Conservation (phyloP, 2,113 vertebrate species). For the Sinocyclocheilus anshuiensis region DNA sequence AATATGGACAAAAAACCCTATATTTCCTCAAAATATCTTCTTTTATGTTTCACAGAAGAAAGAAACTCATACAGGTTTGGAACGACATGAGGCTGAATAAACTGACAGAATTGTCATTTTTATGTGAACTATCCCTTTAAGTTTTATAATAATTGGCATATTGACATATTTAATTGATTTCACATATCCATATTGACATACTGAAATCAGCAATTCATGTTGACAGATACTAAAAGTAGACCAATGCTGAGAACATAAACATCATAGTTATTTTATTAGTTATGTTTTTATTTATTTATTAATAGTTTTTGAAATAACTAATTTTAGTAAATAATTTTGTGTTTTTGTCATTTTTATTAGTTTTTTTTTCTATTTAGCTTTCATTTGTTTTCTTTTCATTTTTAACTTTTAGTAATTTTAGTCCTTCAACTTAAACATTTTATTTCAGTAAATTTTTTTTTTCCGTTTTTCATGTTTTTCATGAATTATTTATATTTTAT, state of each 20-base stretch:
- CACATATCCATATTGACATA: no score
- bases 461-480: background rate
- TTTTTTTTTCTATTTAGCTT: background rate
- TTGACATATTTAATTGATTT: no score
- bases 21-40: background rate
- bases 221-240: background rate
- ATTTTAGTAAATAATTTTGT: background rate
- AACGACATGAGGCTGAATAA: background rate
- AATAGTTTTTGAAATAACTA: background rate
- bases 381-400: background rate
- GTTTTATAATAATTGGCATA: background rate
- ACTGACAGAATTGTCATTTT: background rate
- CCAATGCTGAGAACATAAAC: background rate
- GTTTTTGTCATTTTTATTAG: background rate
- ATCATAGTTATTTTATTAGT: background rate
- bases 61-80: background rate
- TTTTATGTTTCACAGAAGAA: background rate
- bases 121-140: background rate
- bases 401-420: background rate
- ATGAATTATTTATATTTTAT: background rate
- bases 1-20: background rate
- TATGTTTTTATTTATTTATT: background rate
- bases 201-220: no score
- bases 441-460: background rate
- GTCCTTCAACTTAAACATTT: background rate